Evolutionary conservation across 2,113 vertebrate species (phyloP), one percentile per base, ranked within the genome.

Genomic region (Pollachius pollachius): DNA sequence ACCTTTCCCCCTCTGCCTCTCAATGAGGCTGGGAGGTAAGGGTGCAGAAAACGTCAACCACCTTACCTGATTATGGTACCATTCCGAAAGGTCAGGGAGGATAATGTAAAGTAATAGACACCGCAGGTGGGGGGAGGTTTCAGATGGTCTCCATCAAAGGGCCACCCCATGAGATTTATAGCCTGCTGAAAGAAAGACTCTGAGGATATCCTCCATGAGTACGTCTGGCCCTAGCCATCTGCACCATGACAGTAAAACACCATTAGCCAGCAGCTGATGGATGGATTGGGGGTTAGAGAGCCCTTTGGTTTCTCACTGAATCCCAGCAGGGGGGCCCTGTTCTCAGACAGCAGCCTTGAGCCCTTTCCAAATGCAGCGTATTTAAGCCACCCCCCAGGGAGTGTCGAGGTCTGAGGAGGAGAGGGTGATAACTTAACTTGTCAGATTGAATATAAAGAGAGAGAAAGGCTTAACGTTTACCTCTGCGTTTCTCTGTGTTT

Each of bases 211-310:
- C 68, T 84, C 83, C 87, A 83, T 78, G 75, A 87, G 79, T 87
- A 4, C 81, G 79, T 69, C 62, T 58, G 68, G 85, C 83, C 75
- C 71, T 17, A 12, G 75, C 88, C 88, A 89, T 88, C 89, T 91
- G 89, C 69, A 87, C 70, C 52, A 34, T 73, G 65, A 78, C 65
- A 80, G 86, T 65, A 72, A 70, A 88, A 82, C 86, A 82, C 77
- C 80, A 90, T 89, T 90, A 89, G 80, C 66, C 64, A 71, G 66
- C 69, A 72, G 64, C 56, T 89, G 89, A 91, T 90, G 80, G 81
- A 92, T 92, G 76, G 76, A 65, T 80, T 57, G 70, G 76, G 67
- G 64, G 66, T 67, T 71, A 57, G 81, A 72, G 71, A 74, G 64
- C 68, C 72, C 74, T 81, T 64, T 74, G 64, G 67, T 77, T 72